A percentile compares a stretch with the other conserved stretches of the same genome.
phyloP scores from a whole-genome alignment of 2,113 vertebrate species.

The Toxostoma redivivum region DNA sequence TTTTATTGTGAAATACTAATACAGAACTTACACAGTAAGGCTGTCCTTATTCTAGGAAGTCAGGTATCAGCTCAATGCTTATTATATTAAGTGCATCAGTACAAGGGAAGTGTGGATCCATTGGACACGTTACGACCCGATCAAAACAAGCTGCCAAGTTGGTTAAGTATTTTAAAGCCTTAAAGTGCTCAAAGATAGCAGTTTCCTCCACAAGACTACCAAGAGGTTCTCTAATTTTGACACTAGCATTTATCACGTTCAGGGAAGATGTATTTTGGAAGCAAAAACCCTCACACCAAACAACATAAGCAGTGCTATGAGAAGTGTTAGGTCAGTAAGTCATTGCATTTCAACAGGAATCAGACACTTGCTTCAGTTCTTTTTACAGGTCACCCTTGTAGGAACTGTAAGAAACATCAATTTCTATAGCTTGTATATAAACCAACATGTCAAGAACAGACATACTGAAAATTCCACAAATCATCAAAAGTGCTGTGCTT shows the following conservation, averaged over 20 bases:
- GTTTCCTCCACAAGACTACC: slow-evolving; percentile 65
- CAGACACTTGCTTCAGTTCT: slow-evolving; percentile 57
- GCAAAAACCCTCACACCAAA: slow-evolving; percentile 63
- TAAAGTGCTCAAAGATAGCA: slow-evolving; percentile 71
- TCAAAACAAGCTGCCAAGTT: slow-evolving; percentile 65
- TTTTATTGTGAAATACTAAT: slow-evolving; percentile 67
- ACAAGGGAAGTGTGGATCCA: slow-evolving; percentile 55
- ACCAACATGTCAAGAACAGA: slow-evolving; percentile 70
- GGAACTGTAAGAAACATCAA: slow-evolving; percentile 62
- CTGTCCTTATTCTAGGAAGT: slow-evolving; percentile 1
- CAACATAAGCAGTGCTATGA: slow-evolving; percentile 56
- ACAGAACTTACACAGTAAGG: slow-evolving; percentile 50
- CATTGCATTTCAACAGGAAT: slow-evolving; percentile 54
- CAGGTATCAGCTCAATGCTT: slow-evolving; percentile 55
- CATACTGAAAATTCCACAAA: slow-evolving; percentile 62
- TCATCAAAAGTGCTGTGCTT: slow-evolving; percentile 78
- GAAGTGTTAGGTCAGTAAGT: slow-evolving; percentile 55
- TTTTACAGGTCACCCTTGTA: slow-evolving; percentile 42
- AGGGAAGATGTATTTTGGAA: slow-evolving; percentile 63
- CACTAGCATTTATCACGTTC: slow-evolving; percentile 30
- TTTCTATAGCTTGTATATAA: slow-evolving; percentile 65
- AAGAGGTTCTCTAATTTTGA: slow-evolving; percentile 51
- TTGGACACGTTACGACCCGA: slow-evolving; percentile 52
- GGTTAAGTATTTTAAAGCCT: slow-evolving; percentile 68
- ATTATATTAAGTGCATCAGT: slow-evolving; percentile 63